Percentiles rank a stretch among this genome's conserved stretches.
Evolutionary conservation across 2,797 vertebrate genomes (phyloP).

Genomic region (Acipenser oxyrinchus): DNA sequence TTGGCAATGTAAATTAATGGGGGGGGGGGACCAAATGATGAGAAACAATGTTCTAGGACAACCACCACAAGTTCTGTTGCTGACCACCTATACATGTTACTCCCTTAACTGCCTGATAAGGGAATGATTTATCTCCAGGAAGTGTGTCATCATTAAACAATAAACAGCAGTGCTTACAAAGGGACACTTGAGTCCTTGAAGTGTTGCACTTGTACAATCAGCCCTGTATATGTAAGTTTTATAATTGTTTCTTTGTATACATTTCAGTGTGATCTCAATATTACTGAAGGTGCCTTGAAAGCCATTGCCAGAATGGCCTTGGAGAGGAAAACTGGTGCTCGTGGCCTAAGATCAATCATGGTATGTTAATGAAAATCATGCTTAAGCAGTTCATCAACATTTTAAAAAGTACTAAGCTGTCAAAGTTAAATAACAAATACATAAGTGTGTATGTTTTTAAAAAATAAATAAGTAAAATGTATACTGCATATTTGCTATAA

Average conservation of each 20-base stretch:
- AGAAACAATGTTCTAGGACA: no score
- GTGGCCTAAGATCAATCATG: conserved; percentile 95
- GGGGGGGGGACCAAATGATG: no score
- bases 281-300: conserved; percentile 79
- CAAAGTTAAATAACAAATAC: rapidly evolving
- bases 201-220: no score
- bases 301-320: conserved; percentile 87
- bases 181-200: no score
- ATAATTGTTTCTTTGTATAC: conserved; percentile 18
- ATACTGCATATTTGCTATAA: conserved; percentile 16
- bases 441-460: not conserved
- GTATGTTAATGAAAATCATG: conserved; percentile 46
- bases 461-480: conserved; percentile 12
- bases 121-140: no score
- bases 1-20: no score
- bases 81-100: no score
- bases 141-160: no score
- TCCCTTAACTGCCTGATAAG: no score
- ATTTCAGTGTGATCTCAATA: conserved; percentile 85
- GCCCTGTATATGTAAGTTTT: no score
- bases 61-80: no score
- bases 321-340: conserved; percentile 91
- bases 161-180: no score
- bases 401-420: conserved; percentile 4
- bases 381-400: not conserved